Evolutionary conservation across 2,888 invertebrate species (phyloP).

Genomic region (Acrobasis repandana): DNA sequence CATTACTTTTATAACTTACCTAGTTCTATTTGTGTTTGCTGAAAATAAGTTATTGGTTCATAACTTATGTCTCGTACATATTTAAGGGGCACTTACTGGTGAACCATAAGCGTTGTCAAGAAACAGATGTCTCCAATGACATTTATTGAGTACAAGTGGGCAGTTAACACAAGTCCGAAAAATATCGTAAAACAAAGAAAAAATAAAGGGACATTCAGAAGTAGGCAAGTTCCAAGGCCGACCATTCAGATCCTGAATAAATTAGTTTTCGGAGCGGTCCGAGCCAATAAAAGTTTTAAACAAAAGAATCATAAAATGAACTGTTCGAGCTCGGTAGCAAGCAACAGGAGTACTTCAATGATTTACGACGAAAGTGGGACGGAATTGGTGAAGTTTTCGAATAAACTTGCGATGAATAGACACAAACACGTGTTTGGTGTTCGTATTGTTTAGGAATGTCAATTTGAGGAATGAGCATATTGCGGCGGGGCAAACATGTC

Average conservation of each 20-base stretch:
- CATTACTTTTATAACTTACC: background rate
- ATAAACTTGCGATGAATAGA: slow-evolving; percentile 74
- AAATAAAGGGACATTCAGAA: slow-evolving; percentile 58
- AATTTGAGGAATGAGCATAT: background rate
- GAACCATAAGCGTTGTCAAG: slow-evolving; percentile 22
- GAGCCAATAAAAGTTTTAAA: slow-evolving; percentile 81
- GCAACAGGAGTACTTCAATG: slow-evolving; percentile 74
- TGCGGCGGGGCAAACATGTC: background rate
- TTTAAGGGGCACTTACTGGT: background rate
- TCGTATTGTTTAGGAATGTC: slow-evolving; percentile 38
- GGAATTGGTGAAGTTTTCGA: slow-evolving; percentile 74
- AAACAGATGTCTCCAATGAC: slow-evolving; percentile 22
- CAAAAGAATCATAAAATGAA: slow-evolving; percentile 82
- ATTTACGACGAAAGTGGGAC: slow-evolving; percentile 73
- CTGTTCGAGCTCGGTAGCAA: slow-evolving; percentile 70
- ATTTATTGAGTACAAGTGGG: slow-evolving; percentile 28
- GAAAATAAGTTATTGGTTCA: background rate
- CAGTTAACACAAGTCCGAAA: slow-evolving; percentile 46
- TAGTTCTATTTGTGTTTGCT: background rate
- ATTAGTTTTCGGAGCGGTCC: slow-evolving; percentile 77
- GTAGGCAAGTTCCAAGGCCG: slow-evolving; percentile 69
- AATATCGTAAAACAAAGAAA: slow-evolving; percentile 60
- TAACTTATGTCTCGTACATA: slow-evolving; percentile 3
- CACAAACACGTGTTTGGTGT: slow-evolving; percentile 62
- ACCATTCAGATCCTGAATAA: slow-evolving; percentile 72